These are phyloP conservation scores for Spheniscus humboldti DNA, from an alignment of 2,797 vertebrate species.

Conservation along the genomic window DNA sequence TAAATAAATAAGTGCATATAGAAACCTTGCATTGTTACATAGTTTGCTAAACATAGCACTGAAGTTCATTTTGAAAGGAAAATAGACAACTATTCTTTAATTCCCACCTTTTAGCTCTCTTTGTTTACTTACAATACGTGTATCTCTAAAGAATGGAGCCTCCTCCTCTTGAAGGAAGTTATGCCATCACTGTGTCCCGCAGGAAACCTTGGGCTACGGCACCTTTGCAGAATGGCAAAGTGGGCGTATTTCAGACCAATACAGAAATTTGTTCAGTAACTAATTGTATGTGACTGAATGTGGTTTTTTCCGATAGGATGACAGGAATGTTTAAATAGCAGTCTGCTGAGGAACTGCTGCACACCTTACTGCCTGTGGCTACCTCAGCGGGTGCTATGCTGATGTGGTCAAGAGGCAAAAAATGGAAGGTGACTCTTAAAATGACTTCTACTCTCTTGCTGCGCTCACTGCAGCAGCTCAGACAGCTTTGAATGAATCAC, in stretches of 20 bases:
- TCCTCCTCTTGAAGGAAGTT: not conserved
- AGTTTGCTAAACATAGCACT: not conserved
- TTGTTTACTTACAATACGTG: not conserved
- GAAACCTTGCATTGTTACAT: not conserved
- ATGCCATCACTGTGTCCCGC: not conserved
- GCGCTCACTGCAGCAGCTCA: not conserved
- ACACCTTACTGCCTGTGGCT: not conserved
- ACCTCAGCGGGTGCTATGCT: not conserved
- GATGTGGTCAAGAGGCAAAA: not conserved
- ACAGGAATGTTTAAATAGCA: not conserved
- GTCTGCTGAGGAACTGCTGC: not conserved
- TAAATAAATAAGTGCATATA: not conserved
- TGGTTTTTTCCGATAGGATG: accelerated
- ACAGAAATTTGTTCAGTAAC: not conserved
- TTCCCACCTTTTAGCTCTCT: not conserved
- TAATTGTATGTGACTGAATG: not conserved
- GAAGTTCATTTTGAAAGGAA: not conserved
- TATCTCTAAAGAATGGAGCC: not conserved
- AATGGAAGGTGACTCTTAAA: not conserved
- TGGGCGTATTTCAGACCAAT: not conserved
- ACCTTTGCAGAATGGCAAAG: not conserved
- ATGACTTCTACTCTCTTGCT: not conserved
- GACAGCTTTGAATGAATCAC: slow-evolving; percentile 33
- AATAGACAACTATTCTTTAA: not conserved
- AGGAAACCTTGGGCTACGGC: not conserved